A percentile compares a stretch with the other conserved stretches of the same genome.
These are phyloP conservation scores for Thymelicus lineola DNA, from an alignment of 2,888 invertebrate genomes.

Conservation along the genomic window DNA sequence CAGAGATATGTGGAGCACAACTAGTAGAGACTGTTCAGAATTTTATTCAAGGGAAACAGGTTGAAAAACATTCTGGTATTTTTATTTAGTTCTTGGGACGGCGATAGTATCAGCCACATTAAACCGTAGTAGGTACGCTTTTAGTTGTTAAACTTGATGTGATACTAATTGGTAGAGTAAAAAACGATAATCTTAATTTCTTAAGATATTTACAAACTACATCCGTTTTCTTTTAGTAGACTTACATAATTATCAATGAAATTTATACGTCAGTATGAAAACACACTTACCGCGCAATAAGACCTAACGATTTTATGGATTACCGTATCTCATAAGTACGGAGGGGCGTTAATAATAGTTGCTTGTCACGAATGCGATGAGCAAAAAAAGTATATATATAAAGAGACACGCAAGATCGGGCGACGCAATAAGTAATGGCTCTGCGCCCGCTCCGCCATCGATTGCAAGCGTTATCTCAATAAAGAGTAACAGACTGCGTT, in stretches of 20 bases:
- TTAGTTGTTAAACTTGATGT: not conserved
- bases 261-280: conserved; percentile 48
- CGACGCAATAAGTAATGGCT: conserved; percentile 76
- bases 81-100: conserved; percentile 9
- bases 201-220: conserved; percentile 4
- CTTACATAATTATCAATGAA: conserved; percentile 51
- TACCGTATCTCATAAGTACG: conserved; percentile 63
- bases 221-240: not conserved
- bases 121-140: conserved; percentile 4
- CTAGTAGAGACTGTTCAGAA: conserved; percentile 21
- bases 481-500: conserved; percentile 83
- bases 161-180: conserved; percentile 16
- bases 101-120: conserved; percentile 12
- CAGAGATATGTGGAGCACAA: conserved; percentile 17
- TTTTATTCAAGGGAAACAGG: conserved; percentile 13
- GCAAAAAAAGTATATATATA: conserved; percentile 65
- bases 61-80: conserved; percentile 13
- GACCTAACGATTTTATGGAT: conserved; percentile 63
- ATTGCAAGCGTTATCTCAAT: conserved; percentile 82
- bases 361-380: conserved; percentile 67
- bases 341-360: conserved; percentile 70
- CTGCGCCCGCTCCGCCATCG: conserved; percentile 58
- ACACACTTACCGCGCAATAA: conserved; percentile 58
- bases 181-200: conserved; percentile 3
- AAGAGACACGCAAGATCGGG: conserved; percentile 76